Evolutionary conservation across 2,888 invertebrate species (phyloP), one percentile per base, ranked within the genome.

Genomic region (Tetrapedia diversipes): DNA sequence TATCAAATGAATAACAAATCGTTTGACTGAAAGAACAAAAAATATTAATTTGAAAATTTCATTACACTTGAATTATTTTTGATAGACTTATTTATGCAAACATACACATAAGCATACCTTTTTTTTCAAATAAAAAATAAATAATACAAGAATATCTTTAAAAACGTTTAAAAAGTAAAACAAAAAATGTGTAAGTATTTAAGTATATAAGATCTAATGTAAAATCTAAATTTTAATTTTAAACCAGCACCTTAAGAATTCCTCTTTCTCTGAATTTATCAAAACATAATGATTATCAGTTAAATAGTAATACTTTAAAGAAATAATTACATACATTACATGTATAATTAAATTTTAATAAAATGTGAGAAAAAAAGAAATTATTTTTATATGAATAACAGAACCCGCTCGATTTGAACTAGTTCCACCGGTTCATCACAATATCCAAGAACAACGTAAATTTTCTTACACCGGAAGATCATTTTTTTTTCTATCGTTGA

Each of bases 341-440:
- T 10, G n/a, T 0, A 59, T 11, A 19, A 29, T n/a, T n/a, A 60
- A 65, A 27, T 47, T 69, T 10, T 1, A 11, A 54, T 19, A 29
- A 29, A 41, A 39, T 24, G 7, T 2, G 16, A 49, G 19, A 1
- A 39, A 39, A 63, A 16, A 11, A 39, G 49, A 63, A 32, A 51
- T 19, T 41, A 60, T 16, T 49, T 24, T 19, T 70, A 56, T 45
- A 39, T 19, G 32, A 24, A 32, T 51, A 73, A 60, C 29, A 66
- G 34, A 61, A 72, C 80, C 76, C 79, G 76, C 80, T 64, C 51
- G 64, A 79, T 80, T 79, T 79, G 69, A 79, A 80, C 69, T 76
- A 34, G 60, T 59, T 60, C 63, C 63, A 60, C 73, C 77, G 73
- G 70, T 74, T 66, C 68, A 68, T 75, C 53, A 37, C 51, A 60